These are phyloP conservation scores for Cyphomyrus plagiostoma DNA, from an alignment of 2,113 vertebrate species.

Conservation along the genomic window DNA sequence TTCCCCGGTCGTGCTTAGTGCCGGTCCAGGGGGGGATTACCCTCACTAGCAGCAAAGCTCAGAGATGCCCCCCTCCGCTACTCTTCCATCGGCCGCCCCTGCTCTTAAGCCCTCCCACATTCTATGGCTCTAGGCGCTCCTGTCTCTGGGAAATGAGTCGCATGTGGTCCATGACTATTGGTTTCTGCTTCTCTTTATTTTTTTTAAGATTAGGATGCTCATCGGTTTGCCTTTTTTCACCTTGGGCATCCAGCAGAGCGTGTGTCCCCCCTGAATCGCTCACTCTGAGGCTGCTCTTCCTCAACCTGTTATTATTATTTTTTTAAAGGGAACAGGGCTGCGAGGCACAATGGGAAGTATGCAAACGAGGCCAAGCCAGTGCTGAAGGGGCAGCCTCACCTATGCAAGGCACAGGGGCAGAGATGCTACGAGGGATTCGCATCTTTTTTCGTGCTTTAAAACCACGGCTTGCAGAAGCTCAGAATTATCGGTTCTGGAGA, in stretches of 20 bases:
- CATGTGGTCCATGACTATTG: slow-evolving; percentile 31
- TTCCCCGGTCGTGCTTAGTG: background rate
- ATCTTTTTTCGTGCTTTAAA: background rate
- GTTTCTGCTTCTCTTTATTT: slow-evolving; percentile 24
- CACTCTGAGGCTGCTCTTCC: background rate
- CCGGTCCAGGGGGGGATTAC: background rate
- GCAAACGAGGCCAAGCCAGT: background rate
- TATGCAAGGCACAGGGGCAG: background rate
- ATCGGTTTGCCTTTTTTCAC: slow-evolving; percentile 21
- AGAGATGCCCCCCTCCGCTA: background rate
- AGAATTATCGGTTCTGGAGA: background rate
- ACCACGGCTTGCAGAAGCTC: background rate
- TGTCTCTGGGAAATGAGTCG: slow-evolving; percentile 10
- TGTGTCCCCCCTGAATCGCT: background rate
- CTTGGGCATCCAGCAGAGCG: background rate
- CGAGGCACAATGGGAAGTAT: background rate
- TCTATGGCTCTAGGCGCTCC: background rate
- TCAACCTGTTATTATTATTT: background rate
- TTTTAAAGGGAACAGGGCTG: background rate
- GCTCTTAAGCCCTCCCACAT: background rate
- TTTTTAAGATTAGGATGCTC: background rate
- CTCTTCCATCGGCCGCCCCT: background rate
- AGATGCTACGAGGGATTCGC: background rate
- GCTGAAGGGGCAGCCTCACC: background rate
- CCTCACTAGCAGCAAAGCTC: background rate